These are phyloP conservation scores for Pseudopodoces humilis DNA, from an alignment of 2,113 vertebrate genomes.

Conservation along the genomic window DNA sequence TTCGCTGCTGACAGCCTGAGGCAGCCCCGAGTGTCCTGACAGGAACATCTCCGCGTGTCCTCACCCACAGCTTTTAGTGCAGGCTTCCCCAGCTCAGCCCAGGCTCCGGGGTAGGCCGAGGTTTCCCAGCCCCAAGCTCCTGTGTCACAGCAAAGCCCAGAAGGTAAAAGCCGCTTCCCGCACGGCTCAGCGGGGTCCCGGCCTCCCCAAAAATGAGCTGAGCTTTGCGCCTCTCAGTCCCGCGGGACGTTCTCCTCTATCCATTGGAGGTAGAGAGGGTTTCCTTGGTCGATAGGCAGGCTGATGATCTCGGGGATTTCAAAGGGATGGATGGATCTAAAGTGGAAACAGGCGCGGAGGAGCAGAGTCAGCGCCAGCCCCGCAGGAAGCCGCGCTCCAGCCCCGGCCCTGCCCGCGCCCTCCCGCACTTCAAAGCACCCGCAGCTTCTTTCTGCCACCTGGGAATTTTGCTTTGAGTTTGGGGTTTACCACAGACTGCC, in stretches of 20 bases:
- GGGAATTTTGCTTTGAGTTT: background rate
- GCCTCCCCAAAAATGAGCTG: fast-evolving
- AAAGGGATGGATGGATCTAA: conserved; percentile 85
- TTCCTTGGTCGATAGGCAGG: conserved; percentile 82
- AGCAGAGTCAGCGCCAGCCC: background rate
- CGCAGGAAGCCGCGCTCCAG: background rate
- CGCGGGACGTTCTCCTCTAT: conserved; percentile 79
- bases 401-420: background rate
- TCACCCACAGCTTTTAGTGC: background rate
- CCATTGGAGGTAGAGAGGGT: conserved; percentile 78
- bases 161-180: background rate
- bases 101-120: fast-evolving
- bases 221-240: background rate
- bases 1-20: background rate
- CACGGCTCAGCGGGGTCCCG: fast-evolving
- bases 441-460: background rate
- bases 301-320: conserved; percentile 86
- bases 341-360: conserved; percentile 7
- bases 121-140: background rate
- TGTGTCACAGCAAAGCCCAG: fast-evolving
- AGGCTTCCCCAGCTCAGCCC: background rate
- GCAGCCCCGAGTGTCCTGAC: background rate
- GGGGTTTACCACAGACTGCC: background rate
- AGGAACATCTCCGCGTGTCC: fast-evolving
- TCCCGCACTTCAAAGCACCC: background rate